Percentiles rank a stretch among this genome's conserved stretches.
Evolutionary conservation across 1,140 invertebrate genomes (phyloP).

Genomic region (Drosophila trapezifrons): DNA sequence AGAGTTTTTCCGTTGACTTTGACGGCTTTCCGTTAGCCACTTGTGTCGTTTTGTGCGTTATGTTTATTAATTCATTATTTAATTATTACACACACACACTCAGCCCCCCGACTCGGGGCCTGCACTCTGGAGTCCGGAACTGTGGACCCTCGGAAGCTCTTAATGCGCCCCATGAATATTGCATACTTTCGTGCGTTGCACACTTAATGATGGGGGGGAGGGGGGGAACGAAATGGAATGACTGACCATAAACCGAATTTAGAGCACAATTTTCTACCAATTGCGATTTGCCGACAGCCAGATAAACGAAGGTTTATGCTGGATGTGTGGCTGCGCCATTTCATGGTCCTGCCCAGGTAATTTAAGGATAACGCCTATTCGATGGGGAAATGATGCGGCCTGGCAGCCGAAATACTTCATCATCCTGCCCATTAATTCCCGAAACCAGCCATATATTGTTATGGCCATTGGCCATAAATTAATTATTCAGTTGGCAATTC

Average conservation of each 20-base stretch:
- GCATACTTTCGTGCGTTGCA: constrained; percentile 51
- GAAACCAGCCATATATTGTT: constrained; percentile 7
- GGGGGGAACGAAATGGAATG: constrained; percentile 1
- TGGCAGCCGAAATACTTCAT: background rate
- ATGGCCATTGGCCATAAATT: constrained; percentile 26
- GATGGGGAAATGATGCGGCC: constrained; percentile 1
- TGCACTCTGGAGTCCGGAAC: background rate
- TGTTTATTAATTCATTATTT: constrained; percentile 64
- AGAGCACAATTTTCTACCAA: constrained; percentile 30
- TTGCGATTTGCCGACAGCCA: constrained; percentile 24
- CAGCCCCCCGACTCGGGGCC: too few relatives aligned
- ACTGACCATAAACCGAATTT: constrained; percentile 42
- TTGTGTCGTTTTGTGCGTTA: constrained; percentile 14
- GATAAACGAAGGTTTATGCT: background rate
- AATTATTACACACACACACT: constrained; percentile 45
- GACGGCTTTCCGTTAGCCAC: background rate
- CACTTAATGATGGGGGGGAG: constrained; percentile 20
- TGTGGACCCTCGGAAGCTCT: background rate
- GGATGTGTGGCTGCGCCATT: background rate
- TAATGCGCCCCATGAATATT: constrained; percentile 51
- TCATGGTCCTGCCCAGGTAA: constrained; percentile 15
- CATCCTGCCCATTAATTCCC: constrained; percentile 44
- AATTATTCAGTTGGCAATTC: constrained; percentile 22
- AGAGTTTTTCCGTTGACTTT: constrained; percentile 3
- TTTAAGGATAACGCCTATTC: constrained; percentile 1